Evolutionary conservation across 1,140 invertebrate genomes (phyloP), one percentile per base, ranked within the genome.

Genomic region (Drosophila watanabei): DNA sequence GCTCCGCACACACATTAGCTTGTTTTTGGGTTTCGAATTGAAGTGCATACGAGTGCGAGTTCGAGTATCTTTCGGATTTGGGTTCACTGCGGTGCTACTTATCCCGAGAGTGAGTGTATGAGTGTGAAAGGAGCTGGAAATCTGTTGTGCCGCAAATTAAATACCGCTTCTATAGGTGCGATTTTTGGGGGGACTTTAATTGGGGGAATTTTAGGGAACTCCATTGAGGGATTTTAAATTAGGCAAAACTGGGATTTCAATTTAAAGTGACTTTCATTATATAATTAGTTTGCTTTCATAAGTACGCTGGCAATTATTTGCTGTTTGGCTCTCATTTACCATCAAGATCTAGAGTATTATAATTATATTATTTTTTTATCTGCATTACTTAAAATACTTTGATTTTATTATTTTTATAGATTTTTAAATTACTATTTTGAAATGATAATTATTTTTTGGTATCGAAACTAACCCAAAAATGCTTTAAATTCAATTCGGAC

Each of bases 51-150:
- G 68, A 69, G 54, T 57, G 54, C 54, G 20, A 39, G 20, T 28
- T 39, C 35, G 35, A 57, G 68, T 69, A 71, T 71, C 68, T 69
- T 46, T 69, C 37, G 68, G 58, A 32, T 60, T 46, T 41, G 65
- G 70, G 52, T 72, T 70, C 30, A 69, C 30, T 48, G 63, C 43
- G 56, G 57, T 20, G 35, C 35, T 37, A 8, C 43, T 45, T 10
- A 8, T 49, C 33, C n/a, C 3, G 13, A 2, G 24, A 24, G n/a
- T n/a, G n/a, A n/a, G n/a, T n/a, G n/a, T n/a, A 14, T 16, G 32
- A 32, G 57, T 41, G 39, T 66, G 58, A 46, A 46, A 20, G 58
- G 58, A 46, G 33, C 41, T 46, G 39, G 58, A 64, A 68, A 65
- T 65, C 18, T 32, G 20, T 13, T 14, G 30, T 13, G 30, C 1